phyloP scores from a whole-genome alignment of 35 echinoderm and acorn worm genomes.

The Heliocidaris tuberculata region DNA sequence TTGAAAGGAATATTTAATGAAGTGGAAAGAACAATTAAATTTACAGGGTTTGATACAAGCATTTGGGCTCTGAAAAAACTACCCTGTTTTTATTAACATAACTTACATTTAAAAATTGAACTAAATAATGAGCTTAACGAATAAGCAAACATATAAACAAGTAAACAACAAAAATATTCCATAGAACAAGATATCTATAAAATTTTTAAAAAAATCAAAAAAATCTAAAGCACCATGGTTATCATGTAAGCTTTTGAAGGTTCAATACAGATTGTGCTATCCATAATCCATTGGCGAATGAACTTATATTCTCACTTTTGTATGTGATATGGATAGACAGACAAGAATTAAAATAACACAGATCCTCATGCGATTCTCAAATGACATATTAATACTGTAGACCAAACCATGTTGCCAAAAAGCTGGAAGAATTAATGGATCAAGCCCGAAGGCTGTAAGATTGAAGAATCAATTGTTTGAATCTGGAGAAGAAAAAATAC shows the following conservation, averaged over 20 bases:
- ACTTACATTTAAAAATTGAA: not conserved
- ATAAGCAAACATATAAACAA: no score
- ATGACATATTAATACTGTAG: not conserved
- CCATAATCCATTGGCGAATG: no score
- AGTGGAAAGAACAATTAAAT: not conserved
- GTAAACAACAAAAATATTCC: no score
- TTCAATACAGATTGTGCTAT: not conserved
- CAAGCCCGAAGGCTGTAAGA: not conserved
- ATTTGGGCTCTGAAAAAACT: not conserved
- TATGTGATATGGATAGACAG: not conserved
- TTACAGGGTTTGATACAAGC: not conserved
- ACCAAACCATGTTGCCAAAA: not conserved
- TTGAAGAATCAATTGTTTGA: not conserved
- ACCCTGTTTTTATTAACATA: not conserved
- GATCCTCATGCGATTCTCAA: not conserved
- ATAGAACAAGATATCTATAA: not conserved
- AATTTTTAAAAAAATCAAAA: not conserved
- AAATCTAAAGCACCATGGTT: not conserved
- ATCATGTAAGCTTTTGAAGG: not conserved
- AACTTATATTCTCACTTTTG: not conserved
- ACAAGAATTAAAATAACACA: not conserved
- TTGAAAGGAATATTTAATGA: slow-evolving; percentile 3
- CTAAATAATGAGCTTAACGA: no score
- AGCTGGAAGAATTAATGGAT: not conserved
- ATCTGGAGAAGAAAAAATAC: no score